Evolutionary conservation across 2,113 vertebrate species (phyloP).

Genomic region (Rhegmatorhina hoffmannsi): DNA sequence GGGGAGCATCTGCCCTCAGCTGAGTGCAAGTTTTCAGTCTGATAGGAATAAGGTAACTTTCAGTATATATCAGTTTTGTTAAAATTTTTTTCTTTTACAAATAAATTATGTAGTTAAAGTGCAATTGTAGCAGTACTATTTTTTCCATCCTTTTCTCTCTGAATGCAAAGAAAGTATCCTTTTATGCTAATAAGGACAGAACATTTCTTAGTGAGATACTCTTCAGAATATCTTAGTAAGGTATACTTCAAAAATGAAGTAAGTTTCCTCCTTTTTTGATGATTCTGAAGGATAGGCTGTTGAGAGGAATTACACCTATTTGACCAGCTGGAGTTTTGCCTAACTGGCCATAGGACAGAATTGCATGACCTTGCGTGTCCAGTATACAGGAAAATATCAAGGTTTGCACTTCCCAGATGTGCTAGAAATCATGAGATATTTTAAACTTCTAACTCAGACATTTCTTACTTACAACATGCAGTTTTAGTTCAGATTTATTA

Average conservation of each 20-base stretch:
- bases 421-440: not conserved
- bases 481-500: conserved; percentile 70
- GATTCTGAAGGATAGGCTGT: not conserved
- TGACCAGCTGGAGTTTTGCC: not conserved
- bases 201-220: not conserved
- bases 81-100: not conserved
- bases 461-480: not conserved
- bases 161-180: not conserved
- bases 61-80: not conserved
- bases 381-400: not conserved
- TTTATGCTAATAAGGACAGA: not conserved
- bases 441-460: conserved; percentile 10
- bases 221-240: not conserved
- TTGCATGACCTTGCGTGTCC: not conserved
- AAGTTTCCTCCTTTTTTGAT: not conserved
- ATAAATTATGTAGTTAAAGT: not conserved
- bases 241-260: not conserved
- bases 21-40: not conserved
- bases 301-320: not conserved
- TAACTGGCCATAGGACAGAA: not conserved
- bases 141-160: not conserved
- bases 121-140: not conserved
- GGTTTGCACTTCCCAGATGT: not conserved
- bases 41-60: not conserved
- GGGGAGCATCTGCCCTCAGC: not conserved